Percentiles rank a stretch among this genome's conserved stretches.
These are phyloP conservation scores for Himantopus leucocephalus DNA, from an alignment of 2,113 vertebrate genomes.

Conservation along the genomic window DNA sequence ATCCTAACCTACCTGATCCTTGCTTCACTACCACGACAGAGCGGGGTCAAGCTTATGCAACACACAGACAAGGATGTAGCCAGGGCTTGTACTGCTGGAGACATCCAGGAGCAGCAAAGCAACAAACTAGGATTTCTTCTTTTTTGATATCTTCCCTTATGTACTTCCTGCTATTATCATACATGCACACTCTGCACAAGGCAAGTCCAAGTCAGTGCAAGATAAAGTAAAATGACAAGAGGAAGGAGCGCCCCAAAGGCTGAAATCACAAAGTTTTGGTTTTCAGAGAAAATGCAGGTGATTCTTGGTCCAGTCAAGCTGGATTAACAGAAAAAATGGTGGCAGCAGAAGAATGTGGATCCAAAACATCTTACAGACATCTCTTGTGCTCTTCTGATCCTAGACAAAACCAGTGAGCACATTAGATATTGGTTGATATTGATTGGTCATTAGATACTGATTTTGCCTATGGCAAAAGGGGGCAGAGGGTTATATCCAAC, in stretches of 20 bases:
- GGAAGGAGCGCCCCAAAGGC: not conserved
- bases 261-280: not conserved
- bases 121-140: constrained; percentile 1
- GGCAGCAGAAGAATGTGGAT: not conserved
- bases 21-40: not conserved
- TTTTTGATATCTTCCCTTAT: not conserved
- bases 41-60: not conserved
- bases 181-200: not conserved
- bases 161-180: not conserved
- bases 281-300: not conserved
- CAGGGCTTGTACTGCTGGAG: constrained; percentile 24
- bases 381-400: not conserved
- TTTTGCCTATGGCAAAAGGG: not conserved
- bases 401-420: not conserved
- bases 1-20: not conserved
- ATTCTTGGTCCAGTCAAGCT: not conserved
- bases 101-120: not conserved
- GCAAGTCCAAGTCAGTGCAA: not conserved
- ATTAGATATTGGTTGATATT: not conserved
- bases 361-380: not conserved
- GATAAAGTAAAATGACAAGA: not conserved
- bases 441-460: no score
- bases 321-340: not conserved
- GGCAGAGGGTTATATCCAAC: not conserved
- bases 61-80: not conserved